Conservation (phyloP, 2,797 vertebrate species). For the Esox masquinongy region DNA sequence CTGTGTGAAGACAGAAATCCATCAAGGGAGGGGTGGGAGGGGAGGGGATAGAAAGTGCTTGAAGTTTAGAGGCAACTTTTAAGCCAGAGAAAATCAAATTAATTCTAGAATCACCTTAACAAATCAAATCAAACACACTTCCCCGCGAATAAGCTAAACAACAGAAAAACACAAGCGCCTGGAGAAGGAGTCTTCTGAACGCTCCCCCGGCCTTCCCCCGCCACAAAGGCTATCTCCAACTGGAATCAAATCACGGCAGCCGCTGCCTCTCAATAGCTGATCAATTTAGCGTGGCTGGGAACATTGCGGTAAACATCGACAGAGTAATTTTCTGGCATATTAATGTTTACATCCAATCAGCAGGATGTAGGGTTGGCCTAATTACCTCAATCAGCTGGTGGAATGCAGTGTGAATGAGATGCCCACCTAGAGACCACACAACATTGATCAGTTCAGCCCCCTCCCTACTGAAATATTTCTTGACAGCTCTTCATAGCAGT, state of each 20-base stretch:
- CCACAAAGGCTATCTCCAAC: slow-evolving; percentile 40
- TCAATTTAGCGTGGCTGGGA: slow-evolving; percentile 67
- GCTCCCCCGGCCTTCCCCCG: slow-evolving; percentile 4
- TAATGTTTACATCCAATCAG: slow-evolving; percentile 82
- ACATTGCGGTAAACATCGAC: slow-evolving; percentile 71
- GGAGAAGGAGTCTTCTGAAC: slow-evolving; percentile 25
- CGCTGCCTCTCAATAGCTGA: slow-evolving; percentile 61
- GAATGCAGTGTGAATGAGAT: slow-evolving; percentile 74
- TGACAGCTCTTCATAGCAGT: slow-evolving; percentile 75
- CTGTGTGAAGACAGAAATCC: slow-evolving; percentile 43
- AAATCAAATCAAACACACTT: slow-evolving; percentile 55
- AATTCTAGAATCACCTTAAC: slow-evolving; percentile 47
- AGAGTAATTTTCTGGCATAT: slow-evolving; percentile 78
- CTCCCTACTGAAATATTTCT: slow-evolving; percentile 75
- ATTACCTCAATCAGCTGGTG: slow-evolving; percentile 77
- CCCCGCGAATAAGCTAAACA: slow-evolving; percentile 35
- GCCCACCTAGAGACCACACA: slow-evolving; percentile 66
- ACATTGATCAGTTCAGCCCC: slow-evolving; percentile 76
- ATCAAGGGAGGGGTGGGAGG: slow-evolving; percentile 16
- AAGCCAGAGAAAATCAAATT: slow-evolving; percentile 54
- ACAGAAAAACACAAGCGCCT: slow-evolving; percentile 28
- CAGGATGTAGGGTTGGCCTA: slow-evolving; percentile 68
- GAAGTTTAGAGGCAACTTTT: slow-evolving; percentile 52
- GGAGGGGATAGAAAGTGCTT: slow-evolving; percentile 23
- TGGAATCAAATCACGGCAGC: slow-evolving; percentile 62